Base-by-base conservation (phyloP, 2,113 vertebrate species). In the Pycnonotus jocosus region DNA sequence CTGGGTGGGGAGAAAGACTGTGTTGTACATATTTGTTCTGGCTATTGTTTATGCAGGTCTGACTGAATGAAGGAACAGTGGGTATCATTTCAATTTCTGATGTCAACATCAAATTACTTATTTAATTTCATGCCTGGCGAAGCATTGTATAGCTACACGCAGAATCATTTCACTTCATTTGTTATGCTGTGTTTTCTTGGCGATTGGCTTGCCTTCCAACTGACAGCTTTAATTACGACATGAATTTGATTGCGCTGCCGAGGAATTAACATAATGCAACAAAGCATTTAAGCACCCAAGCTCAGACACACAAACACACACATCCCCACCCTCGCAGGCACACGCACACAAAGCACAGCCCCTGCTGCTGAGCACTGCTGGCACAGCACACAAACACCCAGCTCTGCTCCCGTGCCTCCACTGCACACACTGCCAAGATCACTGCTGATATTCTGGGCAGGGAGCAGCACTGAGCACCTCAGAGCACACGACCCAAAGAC, bases 21-120 rank as follows among this genome's bases (percentile, higher is more conserved):
- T 95, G 97, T 97, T 97, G 97, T 97, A 97, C 93, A 61, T 97
- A 97, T 98, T 98, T 98, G 97, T 97, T 97, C 97, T 97, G 98
- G 97, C 97, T 96, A 98, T 98, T 98, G 98, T 98, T 98, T 97
- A 97, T 98, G 97, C 97, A 97, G 98, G 98, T 98, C 97, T 97
- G 97, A 97, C 97, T 98, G 97, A 98, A 98, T 96, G 98, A 98
- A 97, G 95, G 98, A 99, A 98, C 98, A 98, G 98, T 98, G 98
- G 98, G 98, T 98, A 99, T 99, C 98, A 98, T 99, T 99, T 99
- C 98, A 98, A 99, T 99, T 99, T 98, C 98, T 99, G 98, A 99
- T 98, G 98, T 99, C 98, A 99, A 99, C 99, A 99, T 99, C 98
- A 99, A 98, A 99, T 99, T 98, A 99, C 99, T 99, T 99, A 99